Conservation (phyloP, 1,140 invertebrate genomes). For the Bacillus rossius region DNA sequence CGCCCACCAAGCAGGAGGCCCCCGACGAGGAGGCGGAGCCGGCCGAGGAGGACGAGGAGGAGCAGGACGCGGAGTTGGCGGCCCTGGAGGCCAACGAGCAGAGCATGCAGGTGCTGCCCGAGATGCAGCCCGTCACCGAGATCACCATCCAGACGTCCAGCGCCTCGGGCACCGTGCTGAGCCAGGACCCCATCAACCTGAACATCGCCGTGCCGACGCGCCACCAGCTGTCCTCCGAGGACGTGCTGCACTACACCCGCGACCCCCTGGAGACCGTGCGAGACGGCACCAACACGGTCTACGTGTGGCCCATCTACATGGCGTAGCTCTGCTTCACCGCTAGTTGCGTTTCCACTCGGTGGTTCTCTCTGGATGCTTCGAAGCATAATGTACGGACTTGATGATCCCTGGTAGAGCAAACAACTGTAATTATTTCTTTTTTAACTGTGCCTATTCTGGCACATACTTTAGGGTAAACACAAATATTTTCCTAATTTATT, state of each 20-base stretch:
- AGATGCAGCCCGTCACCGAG: constrained; percentile 8
- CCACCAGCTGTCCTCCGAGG: constrained; percentile 16
- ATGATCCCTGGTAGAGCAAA: no score
- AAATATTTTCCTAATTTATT: no score
- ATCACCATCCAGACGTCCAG: constrained; percentile 10
- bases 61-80: neutral
- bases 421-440: no score
- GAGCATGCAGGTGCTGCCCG: neutral
- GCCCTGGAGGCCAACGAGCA: neutral
- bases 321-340: constrained; percentile 7
- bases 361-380: no score
- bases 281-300: constrained; percentile 22
- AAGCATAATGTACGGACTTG: no score
- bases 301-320: constrained; percentile 28
- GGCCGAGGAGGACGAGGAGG: neutral
- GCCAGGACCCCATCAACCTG: constrained; percentile 18
- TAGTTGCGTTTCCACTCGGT: no score
- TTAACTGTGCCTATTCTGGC: no score
- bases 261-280: constrained; percentile 23
- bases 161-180: constrained; percentile 9
- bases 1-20: neutral
- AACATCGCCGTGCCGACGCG: constrained; percentile 16
- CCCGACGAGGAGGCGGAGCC: neutral
- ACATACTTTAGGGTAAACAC: no score
- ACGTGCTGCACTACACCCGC: constrained; percentile 19